Conservation (phyloP, 1,140 invertebrate genomes). For the Gonatopus flavifemur region DNA sequence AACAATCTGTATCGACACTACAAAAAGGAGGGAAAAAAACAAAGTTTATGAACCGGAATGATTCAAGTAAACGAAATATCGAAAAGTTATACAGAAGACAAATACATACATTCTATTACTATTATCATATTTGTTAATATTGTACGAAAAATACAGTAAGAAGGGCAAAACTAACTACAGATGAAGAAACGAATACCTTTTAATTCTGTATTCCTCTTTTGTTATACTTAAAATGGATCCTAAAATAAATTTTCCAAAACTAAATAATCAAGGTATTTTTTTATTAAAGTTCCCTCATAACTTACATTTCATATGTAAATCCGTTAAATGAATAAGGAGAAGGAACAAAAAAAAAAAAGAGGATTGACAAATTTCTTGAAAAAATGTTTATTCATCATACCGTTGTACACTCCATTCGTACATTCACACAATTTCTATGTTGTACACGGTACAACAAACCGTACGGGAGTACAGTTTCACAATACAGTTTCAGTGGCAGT, state of each 20-base stretch:
- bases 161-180: slow-evolving; percentile 21
- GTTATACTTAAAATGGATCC: slow-evolving; percentile 34
- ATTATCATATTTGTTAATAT: slow-evolving; percentile 28
- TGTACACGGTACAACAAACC: slow-evolving; percentile 50
- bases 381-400: slow-evolving; percentile 53
- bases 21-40: too few species aligned
- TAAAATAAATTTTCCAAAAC: slow-evolving; percentile 44
- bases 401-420: slow-evolving; percentile 41
- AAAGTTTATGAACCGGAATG: slow-evolving; percentile 12
- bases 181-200: slow-evolving; percentile 21
- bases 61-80: slow-evolving; percentile 9
- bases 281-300: too few species aligned
- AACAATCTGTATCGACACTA: too few species aligned
- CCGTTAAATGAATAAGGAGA: background rate
- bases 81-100: slow-evolving; percentile 7
- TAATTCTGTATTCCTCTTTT: slow-evolving; percentile 36
- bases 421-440: slow-evolving; percentile 40
- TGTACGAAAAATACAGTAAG: slow-evolving; percentile 33
- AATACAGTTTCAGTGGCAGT: slow-evolving; percentile 31
- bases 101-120: slow-evolving; percentile 16
- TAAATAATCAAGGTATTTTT: background rate
- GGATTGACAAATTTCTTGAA: slow-evolving; percentile 38
- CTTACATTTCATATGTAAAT: too few species aligned
- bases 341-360: background rate
- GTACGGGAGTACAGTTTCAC: slow-evolving; percentile 30